Evolutionary conservation across 2,888 invertebrate species (phyloP), one percentile per base, ranked within the genome.

Genomic region (Ophioninae sp.): DNA sequence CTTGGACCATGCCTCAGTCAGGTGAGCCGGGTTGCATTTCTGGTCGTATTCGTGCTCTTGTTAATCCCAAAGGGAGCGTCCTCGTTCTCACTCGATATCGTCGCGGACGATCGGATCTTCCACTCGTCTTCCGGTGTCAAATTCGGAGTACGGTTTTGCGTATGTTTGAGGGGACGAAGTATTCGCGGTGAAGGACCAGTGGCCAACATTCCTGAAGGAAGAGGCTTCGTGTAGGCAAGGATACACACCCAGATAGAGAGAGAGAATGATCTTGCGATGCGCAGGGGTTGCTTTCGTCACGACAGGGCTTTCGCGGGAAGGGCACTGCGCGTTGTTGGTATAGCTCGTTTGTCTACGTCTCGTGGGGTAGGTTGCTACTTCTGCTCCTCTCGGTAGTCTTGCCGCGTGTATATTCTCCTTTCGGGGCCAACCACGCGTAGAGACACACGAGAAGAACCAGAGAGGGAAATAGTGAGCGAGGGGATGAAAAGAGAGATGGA

Each of bases 331-430:
- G 72, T 79, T 76, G 79, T 83, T 82, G 82, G 81, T 75, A 72
- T 9, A 51, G 73, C 88, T 89, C 88, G 88, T 87, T 88, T 88
- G 90, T 88, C 88, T 88, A 85, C 88, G 88, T 90, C 90, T 87
- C 90, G 88, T 88, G 88, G 89, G 91, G 88, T 90, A 90, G 89
- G 89, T 90, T 89, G 88, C 85, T 85, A 88, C 79, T 68, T 75
- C 65, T 79, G 81, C 84, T 79, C 79, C 78, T 67, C 75, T 71
- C 56, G 71, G 56, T 72, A 72, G 69, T 79, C 44, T 79, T 74
- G 63, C 86, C 83, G 86, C 87, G 88, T 88, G 88, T 85, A 86
- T 83, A 87, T 89, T 88, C 87, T 87, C 86, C 85, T 89, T 88
- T 88, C 85, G 88, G 87, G 86, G 87, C 87, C 85, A 69, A 80